Evolutionary conservation across 2,113 vertebrate species (phyloP), one percentile per base, ranked within the genome.

Genomic region (Gadus chalcogrammus): DNA sequence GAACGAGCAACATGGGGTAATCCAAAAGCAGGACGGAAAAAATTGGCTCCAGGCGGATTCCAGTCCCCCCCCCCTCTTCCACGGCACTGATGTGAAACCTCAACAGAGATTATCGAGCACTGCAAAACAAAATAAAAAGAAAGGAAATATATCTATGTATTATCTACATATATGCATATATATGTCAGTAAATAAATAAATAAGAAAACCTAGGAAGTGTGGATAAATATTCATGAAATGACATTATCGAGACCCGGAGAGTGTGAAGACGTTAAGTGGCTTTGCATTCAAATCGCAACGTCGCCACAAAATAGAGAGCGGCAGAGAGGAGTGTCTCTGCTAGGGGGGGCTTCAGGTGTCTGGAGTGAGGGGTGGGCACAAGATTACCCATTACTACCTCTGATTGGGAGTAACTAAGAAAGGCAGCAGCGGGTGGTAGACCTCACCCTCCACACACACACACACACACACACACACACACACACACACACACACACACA

Each of bases 161-260:
- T 35, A 35, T 35, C 4, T 35, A 35, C 31, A 35, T 35, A 35
- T 5, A 35, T 5, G 6, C 4, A 35, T 35, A 35, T 35, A 35
- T 35, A 35, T 35, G 42, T 48, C 9, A 48, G 12, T 48, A 48
- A 48, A 48, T 48, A 48, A 48, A 48, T 9, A 48, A 48, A 1
- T 11, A 42, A 42, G 38, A 24, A 48, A 48, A 48, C 42, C 76
- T 72, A 79, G 73, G 67, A 38, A 76, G 67, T 66, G 28, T 65
- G 8, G 68, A 84, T 90, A 82, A 89, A 90, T 91, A 90, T 89
- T 88, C 82, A 89, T 90, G 70, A 59, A 56, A 58, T 86, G 84
- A 79, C 84, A 83, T 88, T 90, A 87, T 63, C 59, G 68, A 67
- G 68, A 73, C 79, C 75, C 83, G 78, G 76, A 81, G 81, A 83